These are phyloP conservation scores for Passer domesticus DNA, from an alignment of 2,113 vertebrate genomes.

Conservation along the genomic window DNA sequence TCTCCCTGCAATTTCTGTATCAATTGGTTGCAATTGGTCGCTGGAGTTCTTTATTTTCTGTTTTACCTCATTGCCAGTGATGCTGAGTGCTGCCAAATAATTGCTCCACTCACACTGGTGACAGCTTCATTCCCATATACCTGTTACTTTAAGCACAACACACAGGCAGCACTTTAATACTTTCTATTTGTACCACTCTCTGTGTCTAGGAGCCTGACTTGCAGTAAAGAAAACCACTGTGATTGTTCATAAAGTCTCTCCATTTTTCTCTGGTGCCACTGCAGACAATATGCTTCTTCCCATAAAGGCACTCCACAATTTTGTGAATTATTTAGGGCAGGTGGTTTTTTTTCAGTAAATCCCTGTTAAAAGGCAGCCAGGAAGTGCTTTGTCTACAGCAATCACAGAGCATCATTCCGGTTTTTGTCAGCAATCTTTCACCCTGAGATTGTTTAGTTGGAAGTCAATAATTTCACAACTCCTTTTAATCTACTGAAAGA, in stretches of 20 bases:
- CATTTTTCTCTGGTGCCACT: not conserved
- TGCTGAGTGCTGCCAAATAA: not conserved
- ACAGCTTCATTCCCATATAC: not conserved
- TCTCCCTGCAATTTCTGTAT: not conserved
- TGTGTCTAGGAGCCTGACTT: not conserved
- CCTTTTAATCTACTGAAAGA: not conserved
- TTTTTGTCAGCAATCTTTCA: not conserved
- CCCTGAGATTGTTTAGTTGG: not conserved
- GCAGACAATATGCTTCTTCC: not conserved
- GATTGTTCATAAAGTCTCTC: not conserved
- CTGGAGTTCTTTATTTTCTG: not conserved
- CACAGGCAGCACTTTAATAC: not conserved
- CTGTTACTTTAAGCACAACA: not conserved
- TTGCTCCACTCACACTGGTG: not conserved
- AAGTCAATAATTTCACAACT: not conserved
- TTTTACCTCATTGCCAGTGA: not conserved
- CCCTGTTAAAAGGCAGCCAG: not conserved
- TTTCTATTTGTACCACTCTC: not conserved
- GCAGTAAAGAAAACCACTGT: not conserved
- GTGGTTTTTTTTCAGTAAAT: not conserved
- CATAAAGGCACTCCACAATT: not conserved
- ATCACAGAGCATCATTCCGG: not conserved
- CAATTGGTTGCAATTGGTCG: fast-evolving
- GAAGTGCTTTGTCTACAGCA: not conserved
- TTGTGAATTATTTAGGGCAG: not conserved